Evolutionary conservation across 2,113 vertebrate genomes (phyloP).

Genomic region (Gymnarchus niloticus): DNA sequence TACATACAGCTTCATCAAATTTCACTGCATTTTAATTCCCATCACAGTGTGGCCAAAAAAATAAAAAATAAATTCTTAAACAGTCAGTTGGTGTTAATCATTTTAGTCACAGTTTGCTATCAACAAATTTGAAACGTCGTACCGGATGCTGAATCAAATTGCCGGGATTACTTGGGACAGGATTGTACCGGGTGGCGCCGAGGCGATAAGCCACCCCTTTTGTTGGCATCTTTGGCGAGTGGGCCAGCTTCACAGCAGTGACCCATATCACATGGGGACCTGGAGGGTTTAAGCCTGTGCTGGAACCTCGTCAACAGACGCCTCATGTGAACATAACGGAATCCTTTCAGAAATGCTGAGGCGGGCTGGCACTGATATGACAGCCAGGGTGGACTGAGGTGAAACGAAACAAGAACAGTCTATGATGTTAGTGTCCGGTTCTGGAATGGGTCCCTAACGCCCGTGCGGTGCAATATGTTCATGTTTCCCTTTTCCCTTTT

Average conservation of each 20-base stretch:
- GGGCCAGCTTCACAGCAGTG: not conserved
- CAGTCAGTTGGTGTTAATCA: conserved; percentile 15
- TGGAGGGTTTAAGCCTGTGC: not conserved
- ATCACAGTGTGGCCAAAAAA: not conserved
- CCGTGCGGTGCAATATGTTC: not conserved
- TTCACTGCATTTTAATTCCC: not conserved
- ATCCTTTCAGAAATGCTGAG: not conserved
- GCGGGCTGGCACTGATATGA: not conserved
- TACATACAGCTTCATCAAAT: not conserved
- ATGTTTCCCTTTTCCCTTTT: not conserved
- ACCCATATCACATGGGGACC: not conserved
- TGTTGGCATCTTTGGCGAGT: not conserved
- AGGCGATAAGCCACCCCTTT: not conserved
- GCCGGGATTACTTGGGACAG: not conserved
- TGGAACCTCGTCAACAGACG: not conserved
- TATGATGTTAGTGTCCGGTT: not conserved
- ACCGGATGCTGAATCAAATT: not conserved
- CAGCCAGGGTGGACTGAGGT: not conserved
- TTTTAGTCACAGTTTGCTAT: conserved; percentile 16
- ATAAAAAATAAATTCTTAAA: not conserved
- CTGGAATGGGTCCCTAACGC: not conserved
- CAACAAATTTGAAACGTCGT: not conserved
- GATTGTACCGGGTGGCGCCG: not conserved
- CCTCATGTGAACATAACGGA: not conserved
- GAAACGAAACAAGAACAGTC: not conserved